Percentiles rank a stretch among this genome's conserved stretches.
Evolutionary conservation across 2,888 invertebrate genomes (phyloP).

Genomic region (Megaustenia siamemsis): DNA sequence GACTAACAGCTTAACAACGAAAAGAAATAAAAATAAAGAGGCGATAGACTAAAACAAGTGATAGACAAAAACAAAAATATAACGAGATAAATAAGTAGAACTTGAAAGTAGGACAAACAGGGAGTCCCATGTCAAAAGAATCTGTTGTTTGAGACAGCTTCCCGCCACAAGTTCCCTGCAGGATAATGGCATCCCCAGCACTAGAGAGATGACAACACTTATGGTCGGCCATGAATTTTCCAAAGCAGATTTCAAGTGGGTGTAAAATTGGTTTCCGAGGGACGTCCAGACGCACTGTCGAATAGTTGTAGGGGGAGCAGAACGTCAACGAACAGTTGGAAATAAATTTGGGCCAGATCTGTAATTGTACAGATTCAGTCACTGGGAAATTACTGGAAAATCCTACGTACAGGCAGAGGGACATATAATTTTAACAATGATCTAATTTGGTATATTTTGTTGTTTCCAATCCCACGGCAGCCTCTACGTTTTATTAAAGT

Average conservation of each 20-base stretch:
- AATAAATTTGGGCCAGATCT: slow-evolving; percentile 38
- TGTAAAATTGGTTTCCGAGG: slow-evolving; percentile 42
- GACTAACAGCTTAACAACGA: neutral
- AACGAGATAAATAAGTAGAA: slow-evolving; percentile 42
- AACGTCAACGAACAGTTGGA: neutral
- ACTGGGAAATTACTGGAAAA: slow-evolving; percentile 45
- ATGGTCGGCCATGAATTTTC: slow-evolving; percentile 5
- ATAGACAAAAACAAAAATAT: slow-evolving; percentile 50
- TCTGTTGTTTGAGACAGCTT: no score
- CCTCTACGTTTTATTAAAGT: no score
- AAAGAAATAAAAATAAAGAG: slow-evolving; percentile 33
- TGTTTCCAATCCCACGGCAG: neutral
- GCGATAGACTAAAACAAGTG: slow-evolving; percentile 32
- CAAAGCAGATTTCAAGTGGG: slow-evolving; percentile 33
- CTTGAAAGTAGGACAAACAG: slow-evolving; percentile 7
- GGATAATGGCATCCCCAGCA: no score
- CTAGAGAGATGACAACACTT: slow-evolving; percentile 8
- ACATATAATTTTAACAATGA: slow-evolving; percentile 29
- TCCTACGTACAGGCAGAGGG: neutral
- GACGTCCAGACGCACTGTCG: slow-evolving; percentile 1
- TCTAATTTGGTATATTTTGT: neutral
- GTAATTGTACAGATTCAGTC: slow-evolving; percentile 37
- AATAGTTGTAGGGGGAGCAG: slow-evolving; percentile 1
- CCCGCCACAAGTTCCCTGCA: no score
- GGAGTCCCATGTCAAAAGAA: no score